Conservation (phyloP, 2,888 invertebrate species). For the Caenorhabditis angaria region DNA sequence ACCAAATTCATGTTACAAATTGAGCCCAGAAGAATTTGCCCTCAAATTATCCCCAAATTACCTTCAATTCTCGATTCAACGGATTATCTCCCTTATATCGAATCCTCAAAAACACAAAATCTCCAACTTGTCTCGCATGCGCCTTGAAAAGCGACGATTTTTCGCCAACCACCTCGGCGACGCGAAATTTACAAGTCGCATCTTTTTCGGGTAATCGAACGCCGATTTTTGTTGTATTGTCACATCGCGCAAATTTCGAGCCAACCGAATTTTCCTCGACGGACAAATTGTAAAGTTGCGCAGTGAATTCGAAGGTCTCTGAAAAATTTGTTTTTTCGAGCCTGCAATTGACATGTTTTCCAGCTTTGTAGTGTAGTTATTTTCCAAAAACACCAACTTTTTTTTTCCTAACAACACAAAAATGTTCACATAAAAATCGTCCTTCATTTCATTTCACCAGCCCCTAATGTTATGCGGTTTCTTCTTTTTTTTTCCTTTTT, state of each 20-base stretch:
- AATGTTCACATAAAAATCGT: not conserved
- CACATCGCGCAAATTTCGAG: constrained; percentile 72
- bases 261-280: constrained; percentile 82
- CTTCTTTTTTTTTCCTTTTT: too few relatives aligned
- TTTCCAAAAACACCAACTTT: not conserved
- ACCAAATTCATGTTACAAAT: too few relatives aligned
- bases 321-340: not conserved
- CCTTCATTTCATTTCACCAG: constrained; percentile 1
- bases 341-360: too few relatives aligned
- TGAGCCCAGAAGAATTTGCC: too few relatives aligned
- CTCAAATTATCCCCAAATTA: constrained; percentile 75
- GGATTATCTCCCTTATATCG: constrained; percentile 89
- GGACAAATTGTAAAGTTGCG: constrained; percentile 84
- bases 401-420: not conserved
- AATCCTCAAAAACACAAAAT: constrained; percentile 90
- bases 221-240: constrained; percentile 82
- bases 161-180: constrained; percentile 75
- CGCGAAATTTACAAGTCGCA: constrained; percentile 81
- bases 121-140: constrained; percentile 79
- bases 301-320: constrained; percentile 79
- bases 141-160: constrained; percentile 58
- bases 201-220: constrained; percentile 76
- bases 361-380: not conserved
- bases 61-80: constrained; percentile 89
- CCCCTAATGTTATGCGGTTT: not conserved